Evolutionary conservation across 2,888 invertebrate genomes (phyloP), one percentile per base, ranked within the genome.

Genomic region (Podabrus alpinus): DNA sequence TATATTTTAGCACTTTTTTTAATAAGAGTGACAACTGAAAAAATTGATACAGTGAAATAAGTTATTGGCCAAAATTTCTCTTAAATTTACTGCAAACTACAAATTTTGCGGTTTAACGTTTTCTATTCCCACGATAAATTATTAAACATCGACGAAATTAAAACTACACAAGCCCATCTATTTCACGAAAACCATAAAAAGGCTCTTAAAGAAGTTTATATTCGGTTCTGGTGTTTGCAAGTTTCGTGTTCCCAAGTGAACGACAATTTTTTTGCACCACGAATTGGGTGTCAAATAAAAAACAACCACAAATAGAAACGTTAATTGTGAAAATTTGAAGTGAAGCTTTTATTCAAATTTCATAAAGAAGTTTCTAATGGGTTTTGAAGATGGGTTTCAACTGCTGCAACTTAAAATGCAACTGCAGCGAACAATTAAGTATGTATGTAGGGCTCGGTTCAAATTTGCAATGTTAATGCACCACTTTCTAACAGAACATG

Each of bases 181-280:
- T n/a, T 45, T 75, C 68, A 77, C 74, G 77, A 77, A 77, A 72
- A 71, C 67, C 59, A 70, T 16, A 16, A 74, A 74, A 73, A 67
- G 77, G 77, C 72, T 66, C 71, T 73, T 45, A 45, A 45, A 45
- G 45, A 45, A 45, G 45, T 45, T 45, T 45, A 45, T 45, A n/a
- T 45, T 29, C 45, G 45, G 45, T 45, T 45, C n/a, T 45, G 45
- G 45, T 45, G 45, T 45, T 45, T 45, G 45, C 45, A 45, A 13
- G 45, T 45, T 45, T 45, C 45, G n/a, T 45, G 45, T 45, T 45
- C 45, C 45, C 45, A 45, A 45, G 45, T 45, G 45, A 45, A 45
- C 45, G 45, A 45, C 45, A 45, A n/a, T n/a, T 45, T 45, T 29
- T 45, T 45, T 45, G n/a, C 45, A 45, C 2, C 45, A 45, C n/a